These are phyloP conservation scores for Bovichtus diacanthus DNA, from an alignment of 2,797 vertebrate genomes.

Conservation along the genomic window DNA sequence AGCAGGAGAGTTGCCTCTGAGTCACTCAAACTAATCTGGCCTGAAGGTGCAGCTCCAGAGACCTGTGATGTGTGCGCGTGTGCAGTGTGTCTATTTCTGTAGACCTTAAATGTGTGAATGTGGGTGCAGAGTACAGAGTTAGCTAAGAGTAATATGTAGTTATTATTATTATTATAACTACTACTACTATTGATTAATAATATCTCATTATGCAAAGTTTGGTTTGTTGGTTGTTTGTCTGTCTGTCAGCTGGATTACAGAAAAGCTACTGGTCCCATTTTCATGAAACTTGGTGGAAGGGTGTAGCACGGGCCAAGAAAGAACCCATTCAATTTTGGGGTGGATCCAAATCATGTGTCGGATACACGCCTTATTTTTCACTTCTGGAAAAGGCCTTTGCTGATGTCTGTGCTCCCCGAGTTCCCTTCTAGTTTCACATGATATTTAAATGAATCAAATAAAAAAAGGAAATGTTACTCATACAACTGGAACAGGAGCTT, in stretches of 20 bases:
- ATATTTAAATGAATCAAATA: not conserved
- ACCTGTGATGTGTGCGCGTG: conserved; percentile 24
- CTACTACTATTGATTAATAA: too few species aligned
- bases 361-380: too few species aligned
- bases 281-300: too few species aligned
- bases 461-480: not conserved
- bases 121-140: not conserved
- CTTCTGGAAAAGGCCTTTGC: too few species aligned
- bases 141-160: conserved; percentile 7
- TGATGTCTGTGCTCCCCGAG: too few species aligned
- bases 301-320: too few species aligned
- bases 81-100: not conserved
- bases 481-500: not conserved
- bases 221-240: too few species aligned
- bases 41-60: conserved; percentile 68
- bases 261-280: too few species aligned
- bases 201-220: too few species aligned
- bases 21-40: conserved; percentile 74
- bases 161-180: conserved; percentile 1
- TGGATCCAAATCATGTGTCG: too few species aligned
- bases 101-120: not conserved
- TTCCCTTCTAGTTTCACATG: not conserved
- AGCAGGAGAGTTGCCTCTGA: conserved; percentile 67
- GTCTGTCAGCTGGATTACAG: too few species aligned
- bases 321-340: too few species aligned